A percentile compares a stretch with the other conserved stretches of the same genome.
Conservation (phyloP, 2,888 invertebrate genomes). For the Leistus spinibarbis region DNA sequence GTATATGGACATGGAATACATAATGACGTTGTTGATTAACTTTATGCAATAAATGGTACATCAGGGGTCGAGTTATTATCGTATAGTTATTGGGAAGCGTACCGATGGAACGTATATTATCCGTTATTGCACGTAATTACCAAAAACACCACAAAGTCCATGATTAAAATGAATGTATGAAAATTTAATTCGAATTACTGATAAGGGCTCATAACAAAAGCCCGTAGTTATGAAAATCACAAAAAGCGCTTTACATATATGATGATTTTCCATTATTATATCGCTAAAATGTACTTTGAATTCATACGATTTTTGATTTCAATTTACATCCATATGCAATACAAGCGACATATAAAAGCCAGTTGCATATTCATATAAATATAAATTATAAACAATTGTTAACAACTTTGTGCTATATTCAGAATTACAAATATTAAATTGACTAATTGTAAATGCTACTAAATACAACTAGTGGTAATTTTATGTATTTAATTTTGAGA, state of each 20-base stretch:
- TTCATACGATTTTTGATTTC: neutral
- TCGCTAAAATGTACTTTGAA: neutral
- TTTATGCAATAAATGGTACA: neutral
- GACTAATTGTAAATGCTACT: no score
- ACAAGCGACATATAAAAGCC: no score
- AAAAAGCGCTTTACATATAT: no score
- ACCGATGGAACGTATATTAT: neutral
- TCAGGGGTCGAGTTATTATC: neutral
- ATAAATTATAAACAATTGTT: no score
- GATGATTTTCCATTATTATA: neutral
- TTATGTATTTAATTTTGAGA: no score
- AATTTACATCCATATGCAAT: neutral
- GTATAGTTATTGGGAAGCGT: neutral
- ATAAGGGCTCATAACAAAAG: neutral
- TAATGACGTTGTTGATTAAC: neutral
- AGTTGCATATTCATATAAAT: no score
- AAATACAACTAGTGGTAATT: no score
- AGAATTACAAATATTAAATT: no score
- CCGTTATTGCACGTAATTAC: neutral
- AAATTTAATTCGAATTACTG: neutral
- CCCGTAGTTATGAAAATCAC: neutral
- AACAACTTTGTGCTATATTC: no score
- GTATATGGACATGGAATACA: neutral
- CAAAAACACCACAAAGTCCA: neutral
- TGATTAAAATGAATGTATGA: neutral